Conservation (phyloP, 1,140 invertebrate genomes). For the Helicoverpa armigera region DNA sequence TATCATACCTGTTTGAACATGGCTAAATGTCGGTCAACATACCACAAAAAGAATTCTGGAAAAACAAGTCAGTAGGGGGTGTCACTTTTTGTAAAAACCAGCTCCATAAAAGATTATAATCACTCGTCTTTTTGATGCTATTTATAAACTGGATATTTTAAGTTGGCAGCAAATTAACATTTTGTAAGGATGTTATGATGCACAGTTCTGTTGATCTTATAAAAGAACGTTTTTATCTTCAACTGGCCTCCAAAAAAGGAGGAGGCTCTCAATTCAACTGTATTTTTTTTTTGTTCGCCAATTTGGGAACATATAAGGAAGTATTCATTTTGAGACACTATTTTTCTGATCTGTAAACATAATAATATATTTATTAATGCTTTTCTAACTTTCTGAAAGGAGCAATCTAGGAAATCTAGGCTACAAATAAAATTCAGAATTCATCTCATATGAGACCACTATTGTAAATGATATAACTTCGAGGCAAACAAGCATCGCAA, state of each 20-base stretch:
- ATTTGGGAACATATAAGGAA: no score
- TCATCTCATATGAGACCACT: neutral
- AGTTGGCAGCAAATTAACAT: neutral
- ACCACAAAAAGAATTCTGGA: constrained; percentile 30
- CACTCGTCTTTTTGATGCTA: neutral
- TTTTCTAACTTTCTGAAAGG: no score
- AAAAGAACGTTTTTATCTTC: no score
- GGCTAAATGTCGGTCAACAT: constrained; percentile 31
- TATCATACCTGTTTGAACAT: constrained; percentile 15
- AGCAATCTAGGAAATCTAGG: no score
- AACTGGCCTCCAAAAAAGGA: no score
- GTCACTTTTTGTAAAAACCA: constrained; percentile 18
- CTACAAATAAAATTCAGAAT: no score
- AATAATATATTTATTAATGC: no score
- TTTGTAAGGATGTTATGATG: neutral
- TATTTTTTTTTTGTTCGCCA: no score
- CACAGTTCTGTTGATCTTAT: neutral
- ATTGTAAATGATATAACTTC: neutral
- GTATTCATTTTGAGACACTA: no score
- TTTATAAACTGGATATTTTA: neutral
- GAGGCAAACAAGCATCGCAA: neutral
- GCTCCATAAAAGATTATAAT: constrained; percentile 12
- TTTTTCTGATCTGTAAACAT: no score
- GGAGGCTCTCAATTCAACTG: no score
- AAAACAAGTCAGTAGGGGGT: constrained; percentile 16